Percentiles rank a stretch among this genome's conserved stretches.
These are phyloP conservation scores for Oryzias celebensis DNA, from an alignment of 2,113 vertebrate species.

Conservation along the genomic window DNA sequence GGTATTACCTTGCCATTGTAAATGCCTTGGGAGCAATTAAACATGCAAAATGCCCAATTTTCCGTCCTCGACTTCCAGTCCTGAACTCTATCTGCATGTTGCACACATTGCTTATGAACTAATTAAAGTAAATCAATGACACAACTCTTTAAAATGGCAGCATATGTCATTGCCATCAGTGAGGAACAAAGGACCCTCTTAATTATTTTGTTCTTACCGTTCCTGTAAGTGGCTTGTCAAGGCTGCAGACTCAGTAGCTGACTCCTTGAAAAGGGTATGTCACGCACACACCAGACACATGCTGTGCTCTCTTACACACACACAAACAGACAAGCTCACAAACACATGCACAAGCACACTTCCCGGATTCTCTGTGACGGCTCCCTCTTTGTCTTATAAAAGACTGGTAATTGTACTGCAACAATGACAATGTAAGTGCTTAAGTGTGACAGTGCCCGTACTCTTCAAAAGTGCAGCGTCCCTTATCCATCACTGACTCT, in stretches of 20 bases:
- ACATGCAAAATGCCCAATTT: slow-evolving; percentile 73
- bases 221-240: slow-evolving; percentile 73
- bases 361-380: slow-evolving; percentile 41
- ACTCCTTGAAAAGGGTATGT: slow-evolving; percentile 56
- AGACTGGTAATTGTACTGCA: slow-evolving; percentile 74
- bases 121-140: slow-evolving; percentile 82
- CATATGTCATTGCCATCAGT: slow-evolving; percentile 72
- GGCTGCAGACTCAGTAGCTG: slow-evolving; percentile 48
- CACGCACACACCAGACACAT: slow-evolving; percentile 28
- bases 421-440: slow-evolving; percentile 63
- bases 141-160: slow-evolving; percentile 73
- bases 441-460: slow-evolving; percentile 68
- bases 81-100: slow-evolving; percentile 70
- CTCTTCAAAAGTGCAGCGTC: slow-evolving; percentile 63
- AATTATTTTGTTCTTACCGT: slow-evolving; percentile 78
- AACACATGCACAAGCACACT: slow-evolving; percentile 19
- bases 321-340: slow-evolving; percentile 4
- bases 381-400: slow-evolving; percentile 63
- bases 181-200: slow-evolving; percentile 74
- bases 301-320: slow-evolving; percentile 10
- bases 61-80: slow-evolving; percentile 61
- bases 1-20: slow-evolving; percentile 66
- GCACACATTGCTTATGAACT: slow-evolving; percentile 70
- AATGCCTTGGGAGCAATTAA: slow-evolving; percentile 77
- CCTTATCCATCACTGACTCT: slow-evolving; percentile 66